Percentiles rank a stretch among this genome's conserved stretches.
These are phyloP conservation scores for Pristionchus entomophagus DNA, from an alignment of 2,888 invertebrate genomes.

Conservation along the genomic window DNA sequence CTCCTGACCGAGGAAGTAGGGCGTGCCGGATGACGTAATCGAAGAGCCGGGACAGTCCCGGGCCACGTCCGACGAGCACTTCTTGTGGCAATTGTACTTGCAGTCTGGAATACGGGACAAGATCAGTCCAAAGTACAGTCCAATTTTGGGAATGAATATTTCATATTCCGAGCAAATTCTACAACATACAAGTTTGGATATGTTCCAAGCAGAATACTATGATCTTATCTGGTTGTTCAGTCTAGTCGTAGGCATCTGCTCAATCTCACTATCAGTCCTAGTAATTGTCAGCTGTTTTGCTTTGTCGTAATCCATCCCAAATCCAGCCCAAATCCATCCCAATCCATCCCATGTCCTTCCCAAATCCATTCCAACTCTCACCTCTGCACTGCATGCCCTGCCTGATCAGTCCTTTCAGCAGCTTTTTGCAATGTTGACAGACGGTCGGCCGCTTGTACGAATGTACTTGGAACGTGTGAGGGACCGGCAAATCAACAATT, in stretches of 20 bases:
- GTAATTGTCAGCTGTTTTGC: background rate
- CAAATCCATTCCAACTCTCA: slow-evolving; percentile 55
- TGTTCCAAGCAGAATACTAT: background rate
- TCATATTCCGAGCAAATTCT: no score
- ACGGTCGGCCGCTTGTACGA: slow-evolving; percentile 96
- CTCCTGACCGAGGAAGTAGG: slow-evolving; percentile 60
- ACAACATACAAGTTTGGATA: no score
- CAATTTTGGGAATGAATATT: no score
- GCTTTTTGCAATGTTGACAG: slow-evolving; percentile 94
- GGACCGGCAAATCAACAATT: slow-evolving; percentile 81
- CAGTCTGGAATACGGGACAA: slow-evolving; percentile 83
- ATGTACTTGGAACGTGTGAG: slow-evolving; percentile 96
- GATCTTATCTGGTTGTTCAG: background rate
- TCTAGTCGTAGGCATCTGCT: no score
- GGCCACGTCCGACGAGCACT: slow-evolving; percentile 81
- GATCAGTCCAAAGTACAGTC: no score
- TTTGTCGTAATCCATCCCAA: background rate
- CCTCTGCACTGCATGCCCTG: slow-evolving; percentile 96
- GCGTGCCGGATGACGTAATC: slow-evolving; percentile 54
- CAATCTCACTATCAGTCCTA: background rate
- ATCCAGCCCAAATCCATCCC: background rate
- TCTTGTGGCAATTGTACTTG: slow-evolving; percentile 95
- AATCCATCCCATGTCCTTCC: background rate
- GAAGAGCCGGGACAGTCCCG: slow-evolving; percentile 74
- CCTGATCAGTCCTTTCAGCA: slow-evolving; percentile 90